Base-by-base conservation (phyloP, 2,888 invertebrate genomes). In the Noctua janthina region DNA sequence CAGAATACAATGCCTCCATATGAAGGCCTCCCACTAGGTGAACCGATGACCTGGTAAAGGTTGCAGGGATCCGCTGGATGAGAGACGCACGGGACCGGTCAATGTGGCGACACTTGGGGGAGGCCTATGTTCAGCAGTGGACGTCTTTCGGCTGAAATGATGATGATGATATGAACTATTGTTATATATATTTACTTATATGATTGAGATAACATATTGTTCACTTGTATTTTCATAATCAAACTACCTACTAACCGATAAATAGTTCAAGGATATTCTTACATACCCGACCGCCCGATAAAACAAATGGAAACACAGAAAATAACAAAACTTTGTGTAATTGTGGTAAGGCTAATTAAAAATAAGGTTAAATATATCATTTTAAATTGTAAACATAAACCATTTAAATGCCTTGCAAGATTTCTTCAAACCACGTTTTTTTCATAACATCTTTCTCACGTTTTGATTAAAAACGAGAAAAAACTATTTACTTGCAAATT, bases 401-500 rank as follows among this genome's bases (percentile, higher is more conserved):
- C 66, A 78, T 73, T 68, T 39, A 59, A 77, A 74, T 62, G 29
- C 20, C 13, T 43, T 35, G 51, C 43, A 56, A 76, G 54, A 64
- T 62, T 66, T 83, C 73, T 76, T 64, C 8, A 59, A 80, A 81
- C 76, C 78, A 84, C 76, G 46, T 43, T 67, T 64, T 59, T 79
- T 76, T 76, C 66, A 69, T 68, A 79, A 77, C 46, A 49, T 68
- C 7, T 86, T 83, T 83, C 70, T 79, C 64, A 79, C 74, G 76
- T 82, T 86, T 86, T 88, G 79, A 88, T 83, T 87, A 81, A 86
- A 88, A 83, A 81, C 68, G 35, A 78, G 80, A 80, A 76, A 29
- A 84, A 85, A 78, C 85, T 86, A 87, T 91, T 89, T 88, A 89
- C 87, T 89, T 87, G 77, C 81, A 90, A 91, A 90, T 88, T 87